A percentile compares a stretch with the other conserved stretches of the same genome.
Evolutionary conservation across 2,888 invertebrate genomes (phyloP).

Genomic region (Torymus auratus): DNA sequence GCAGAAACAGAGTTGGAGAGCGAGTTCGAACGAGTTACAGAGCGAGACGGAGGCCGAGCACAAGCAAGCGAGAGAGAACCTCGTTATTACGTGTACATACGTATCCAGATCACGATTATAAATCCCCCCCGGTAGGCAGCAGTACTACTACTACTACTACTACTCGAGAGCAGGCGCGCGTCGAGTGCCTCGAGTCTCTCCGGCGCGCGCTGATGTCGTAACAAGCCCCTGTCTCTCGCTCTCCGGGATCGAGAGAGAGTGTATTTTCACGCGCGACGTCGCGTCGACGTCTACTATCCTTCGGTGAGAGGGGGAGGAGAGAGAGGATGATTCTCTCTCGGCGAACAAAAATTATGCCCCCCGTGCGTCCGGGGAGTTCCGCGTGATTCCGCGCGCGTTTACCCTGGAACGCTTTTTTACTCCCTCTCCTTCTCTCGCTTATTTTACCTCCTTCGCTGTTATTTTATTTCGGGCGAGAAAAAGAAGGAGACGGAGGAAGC

Average conservation of each 20-base stretch:
- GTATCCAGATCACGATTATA: slow-evolving; percentile 50
- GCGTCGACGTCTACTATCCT: background rate
- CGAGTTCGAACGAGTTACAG: slow-evolving; percentile 22
- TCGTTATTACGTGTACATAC: slow-evolving; percentile 47
- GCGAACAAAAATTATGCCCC: slow-evolving; percentile 42
- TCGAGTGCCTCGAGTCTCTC: slow-evolving; percentile 2
- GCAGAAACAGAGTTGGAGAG: slow-evolving; percentile 25
- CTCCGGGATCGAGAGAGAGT: background rate
- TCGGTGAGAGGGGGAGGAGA: too few relatives aligned
- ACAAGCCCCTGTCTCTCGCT: background rate
- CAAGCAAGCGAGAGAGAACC: background rate
- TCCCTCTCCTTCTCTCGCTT: too few relatives aligned
- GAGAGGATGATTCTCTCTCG: background rate
- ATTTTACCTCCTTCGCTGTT: too few relatives aligned
- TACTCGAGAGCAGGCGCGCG: background rate
- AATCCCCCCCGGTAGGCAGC: slow-evolving; percentile 20
- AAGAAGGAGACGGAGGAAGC: too few relatives aligned
- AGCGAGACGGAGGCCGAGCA: background rate
- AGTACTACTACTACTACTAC: background rate
- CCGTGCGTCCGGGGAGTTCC: background rate
- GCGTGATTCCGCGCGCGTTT: slow-evolving; percentile 10
- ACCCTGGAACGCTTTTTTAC: too few relatives aligned
- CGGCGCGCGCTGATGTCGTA: background rate
- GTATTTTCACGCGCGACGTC: slow-evolving; percentile 19
- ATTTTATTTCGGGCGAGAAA: too few relatives aligned